Base-by-base conservation (phyloP, 1,140 invertebrate species). In the Lepidurus arcticus region DNA sequence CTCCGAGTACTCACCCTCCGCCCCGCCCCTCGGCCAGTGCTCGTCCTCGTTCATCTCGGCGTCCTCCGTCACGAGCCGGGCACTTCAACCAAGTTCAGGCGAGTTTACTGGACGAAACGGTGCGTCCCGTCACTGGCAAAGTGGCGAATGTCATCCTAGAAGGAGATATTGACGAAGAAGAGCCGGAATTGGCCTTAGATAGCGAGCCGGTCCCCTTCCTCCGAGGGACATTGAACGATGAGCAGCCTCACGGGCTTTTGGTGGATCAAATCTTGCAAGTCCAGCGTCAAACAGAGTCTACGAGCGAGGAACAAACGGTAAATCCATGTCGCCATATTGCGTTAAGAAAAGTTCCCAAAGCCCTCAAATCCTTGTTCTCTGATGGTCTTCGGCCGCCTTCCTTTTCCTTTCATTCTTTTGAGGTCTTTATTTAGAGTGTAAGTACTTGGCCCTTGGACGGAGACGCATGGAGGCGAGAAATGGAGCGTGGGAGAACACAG, bases 261-360 rank as follows among this genome's bases (percentile, higher is more conserved):
- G 53, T 65, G 53, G 53, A 65, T n/a, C 53, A 65, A 65, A 65
- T 65, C 21, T 65, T 65, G 13, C 53, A 65, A 65, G 53, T 65
- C 21, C 53, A 65, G 21, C 53, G 53, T 21, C 53, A 65, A 65
- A 65, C 53, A 21, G 53, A 65, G 21, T 65, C 53, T 4, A 65
- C 53, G 53, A 65, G 53, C 21, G 53, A 65, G n/a, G 53, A 65
- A n/a, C 53, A 65, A 3, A 34, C 34, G 13, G 53, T 65, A 65
- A 7, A 65, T 13, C 8, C 7, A 13, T 16, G 13, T 16, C 21
- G 21, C 45, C 10, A 16, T 47, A 47, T 16, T 34, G 45, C 21
- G 53, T 65, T 13, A 65, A 13, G 16, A 21, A n/a, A 13, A 7
- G 53, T 16, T 47, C 10, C 53, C 53, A 16, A 65, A 21, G 5